Evolutionary conservation across 2,888 invertebrate genomes (phyloP), one percentile per base, ranked within the genome.

Genomic region (Leucophenga maculata): DNA sequence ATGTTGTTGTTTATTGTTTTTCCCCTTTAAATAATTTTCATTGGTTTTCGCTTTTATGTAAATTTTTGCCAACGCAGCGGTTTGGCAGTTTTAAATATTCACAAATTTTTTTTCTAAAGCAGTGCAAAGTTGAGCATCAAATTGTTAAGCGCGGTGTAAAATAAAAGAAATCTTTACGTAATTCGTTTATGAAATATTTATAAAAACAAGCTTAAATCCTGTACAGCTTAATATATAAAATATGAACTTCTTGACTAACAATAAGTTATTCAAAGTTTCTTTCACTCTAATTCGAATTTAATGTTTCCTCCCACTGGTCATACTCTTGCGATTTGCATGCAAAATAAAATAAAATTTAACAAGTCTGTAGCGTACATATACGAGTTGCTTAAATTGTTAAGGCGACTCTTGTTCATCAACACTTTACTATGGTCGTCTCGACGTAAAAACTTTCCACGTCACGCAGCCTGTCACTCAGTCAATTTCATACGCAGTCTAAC

Each of bases 401-500:
- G 18, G 16, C 50, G 50, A 11, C 39, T 39, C 39, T 50, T 50
- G 50, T 50, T 50, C 50, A 50, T 50, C 50, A 50, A 50, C 50
- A 50, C 50, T 50, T 50, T 8, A 50, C 50, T 39, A 39, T 39
- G 39, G 4, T 39, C 8, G 8, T 11, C 39, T 50, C n/a, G 50
- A n/a, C 50, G 6, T 50, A 8, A 50, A n/a, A 50, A 50, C 18
- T 50, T 50, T 50, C 50, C 6, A 6, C 18, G 14, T 50, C 18
- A 18, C 50, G 2, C 16, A n/a, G 20, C 20, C 60, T 11, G 18
- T 16, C 31, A 64, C 46, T 64, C 1, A 16, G 31, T 31, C 6
- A 64, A 48, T 48, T 64, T 64, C n/a, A 16, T 22, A 20, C 65
- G 54, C 60, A 62, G 22, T 52, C 31, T 65, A 52, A 69, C 54